Percentiles rank a stretch among this genome's conserved stretches.
Evolutionary conservation across 2,113 vertebrate species (phyloP).

Genomic region (Eurystomus gularis): DNA sequence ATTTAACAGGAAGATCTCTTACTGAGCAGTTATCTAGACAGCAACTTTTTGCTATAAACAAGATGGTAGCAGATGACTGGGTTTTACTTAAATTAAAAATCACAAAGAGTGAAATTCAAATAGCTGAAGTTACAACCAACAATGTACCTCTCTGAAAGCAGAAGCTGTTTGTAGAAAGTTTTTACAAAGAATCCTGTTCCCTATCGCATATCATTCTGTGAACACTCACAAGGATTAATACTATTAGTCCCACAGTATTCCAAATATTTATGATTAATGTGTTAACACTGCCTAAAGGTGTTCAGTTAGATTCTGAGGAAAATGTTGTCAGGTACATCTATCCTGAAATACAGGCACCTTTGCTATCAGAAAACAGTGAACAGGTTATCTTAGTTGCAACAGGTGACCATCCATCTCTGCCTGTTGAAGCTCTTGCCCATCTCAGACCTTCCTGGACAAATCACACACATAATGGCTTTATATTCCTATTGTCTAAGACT

Average conservation of each 20-base stretch:
- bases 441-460: neutral
- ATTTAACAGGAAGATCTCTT: neutral
- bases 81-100: constrained; percentile 19
- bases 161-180: neutral
- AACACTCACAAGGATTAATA: neutral
- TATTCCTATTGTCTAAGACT: neutral
- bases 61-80: neutral
- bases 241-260: neutral
- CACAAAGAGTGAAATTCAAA: neutral
- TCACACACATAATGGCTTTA: neutral
- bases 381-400: neutral
- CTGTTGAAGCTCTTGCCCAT: neutral
- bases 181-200: neutral
- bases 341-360: neutral
- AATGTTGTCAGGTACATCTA: neutral
- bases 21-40: neutral
- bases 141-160: neutral
- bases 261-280: neutral
- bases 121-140: neutral
- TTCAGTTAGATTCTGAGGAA: neutral
- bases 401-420: neutral
- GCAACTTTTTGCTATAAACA: neutral
- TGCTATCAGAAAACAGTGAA: neutral
- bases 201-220: neutral
- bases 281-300: neutral